A percentile compares a stretch with the other conserved stretches of the same genome.
Conservation (phyloP, 2,113 vertebrate species). For the Tyrannus savana region DNA sequence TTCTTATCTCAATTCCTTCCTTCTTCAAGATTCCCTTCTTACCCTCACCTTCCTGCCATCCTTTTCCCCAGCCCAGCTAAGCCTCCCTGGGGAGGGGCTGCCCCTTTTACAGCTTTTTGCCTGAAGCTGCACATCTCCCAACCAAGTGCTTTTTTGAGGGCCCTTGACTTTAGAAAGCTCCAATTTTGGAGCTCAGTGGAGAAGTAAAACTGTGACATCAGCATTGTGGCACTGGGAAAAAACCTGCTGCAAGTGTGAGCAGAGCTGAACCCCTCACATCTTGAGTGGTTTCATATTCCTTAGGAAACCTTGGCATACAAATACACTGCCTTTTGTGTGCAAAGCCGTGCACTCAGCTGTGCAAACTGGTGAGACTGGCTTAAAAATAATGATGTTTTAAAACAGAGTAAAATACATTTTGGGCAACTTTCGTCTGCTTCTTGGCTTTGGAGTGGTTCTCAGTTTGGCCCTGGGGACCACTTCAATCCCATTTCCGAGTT, state of each 20-base stretch:
- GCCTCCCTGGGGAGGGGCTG: neutral
- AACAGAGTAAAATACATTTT: constrained; percentile 37
- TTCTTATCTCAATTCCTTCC: neutral
- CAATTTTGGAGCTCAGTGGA: neutral
- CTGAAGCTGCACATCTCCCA: neutral
- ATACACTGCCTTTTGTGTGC: neutral
- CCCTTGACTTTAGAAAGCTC: constrained; percentile 5
- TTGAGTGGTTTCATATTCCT: neutral
- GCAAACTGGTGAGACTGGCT: constrained; percentile 3
- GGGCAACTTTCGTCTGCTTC: constrained; percentile 28
- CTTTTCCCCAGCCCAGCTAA: neutral
- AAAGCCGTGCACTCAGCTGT: neutral
- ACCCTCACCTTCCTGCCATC: neutral
- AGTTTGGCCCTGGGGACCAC: constrained; percentile 49
- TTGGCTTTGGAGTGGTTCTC: constrained; percentile 52
- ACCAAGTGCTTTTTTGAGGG: constrained; percentile 1
- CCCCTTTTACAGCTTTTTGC: neutral
- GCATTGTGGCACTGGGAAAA: neutral
- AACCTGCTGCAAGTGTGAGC: neutral
- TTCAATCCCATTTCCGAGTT: constrained; percentile 55
- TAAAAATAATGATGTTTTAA: constrained; percentile 33
- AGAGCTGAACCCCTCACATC: neutral
- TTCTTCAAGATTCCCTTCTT: neutral
- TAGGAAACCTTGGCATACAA: neutral
- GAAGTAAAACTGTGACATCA: neutral